Base-by-base conservation (phyloP, 2,113 vertebrate species). In the Heterochromis multidens region DNA sequence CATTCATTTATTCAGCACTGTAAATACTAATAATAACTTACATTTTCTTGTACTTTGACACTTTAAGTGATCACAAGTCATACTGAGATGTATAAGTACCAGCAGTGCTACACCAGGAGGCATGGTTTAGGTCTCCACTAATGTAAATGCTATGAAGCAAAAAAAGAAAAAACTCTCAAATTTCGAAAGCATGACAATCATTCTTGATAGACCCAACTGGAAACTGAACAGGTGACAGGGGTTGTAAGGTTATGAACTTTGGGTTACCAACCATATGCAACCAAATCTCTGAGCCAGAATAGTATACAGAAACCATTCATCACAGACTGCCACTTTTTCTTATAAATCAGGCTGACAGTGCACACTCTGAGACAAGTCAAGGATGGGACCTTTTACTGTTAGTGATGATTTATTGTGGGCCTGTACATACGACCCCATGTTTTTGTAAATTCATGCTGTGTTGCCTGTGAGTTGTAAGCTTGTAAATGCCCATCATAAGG, bases 251-350 rank as follows among this genome's bases (percentile, higher is more conserved):
- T 84, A 6, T 82, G 88, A 92, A 90, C 92, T 83, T 57, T 13
- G 27, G 70, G 27, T 86, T 88, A 83, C 27, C 67, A 89, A 87
- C 83, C 84, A 54, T 78, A 78, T 80, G 90, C 86, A 92, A 93
- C 91, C 84, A 92, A 91, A 94, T 87, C 84, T 87, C 81, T 1
- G 84, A 87, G 84, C 89, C 83, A 92, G 89, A 93, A 93, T 93
- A 92, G 92, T 79, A 11, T 29, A 49, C 77, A 63, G n/a, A 83
- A 12, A 56, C 80, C 37, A 76, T 87, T 82, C 58, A 29, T 87
- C 81, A 80, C 52, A 3, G 29, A 23, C 79, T 85, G 84, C 46
- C 63, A 54, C 81, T 58, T 61, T 25, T 2, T 23, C 82, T 62
- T 10, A 4, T 91, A 89, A 91, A 92, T 91, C 88, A 84, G n/a